phyloP scores from a whole-genome alignment of 92 coral and sea anemone genomes.

The Galaxea fascicularis region DNA sequence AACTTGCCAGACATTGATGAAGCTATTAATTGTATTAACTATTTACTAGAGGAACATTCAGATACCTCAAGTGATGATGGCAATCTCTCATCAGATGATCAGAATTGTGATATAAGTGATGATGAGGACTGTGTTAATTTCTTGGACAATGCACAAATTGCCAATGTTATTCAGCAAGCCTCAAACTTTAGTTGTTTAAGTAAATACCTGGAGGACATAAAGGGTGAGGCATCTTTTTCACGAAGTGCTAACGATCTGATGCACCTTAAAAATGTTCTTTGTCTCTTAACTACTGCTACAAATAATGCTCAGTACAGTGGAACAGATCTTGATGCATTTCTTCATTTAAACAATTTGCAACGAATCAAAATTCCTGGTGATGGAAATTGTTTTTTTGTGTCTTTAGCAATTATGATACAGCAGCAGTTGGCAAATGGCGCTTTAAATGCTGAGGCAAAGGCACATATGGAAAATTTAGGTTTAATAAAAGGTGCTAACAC shows the following conservation, averaged over 20 bases:
- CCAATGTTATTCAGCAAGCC: slow-evolving; percentile 63
- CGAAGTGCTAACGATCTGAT: slow-evolving; percentile 33
- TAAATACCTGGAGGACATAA: slow-evolving; percentile 45
- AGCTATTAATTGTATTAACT: slow-evolving; percentile 41
- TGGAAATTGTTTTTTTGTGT: slow-evolving; percentile 63
- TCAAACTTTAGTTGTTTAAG: slow-evolving; percentile 57
- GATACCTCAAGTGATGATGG: slow-evolving; percentile 43
- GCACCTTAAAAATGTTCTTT: slow-evolving; percentile 52
- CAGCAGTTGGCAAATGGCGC: slow-evolving; percentile 43
- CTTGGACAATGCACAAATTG: slow-evolving; percentile 39
- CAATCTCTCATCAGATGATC: slow-evolving; percentile 44
- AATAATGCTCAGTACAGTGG: slow-evolving; percentile 18
- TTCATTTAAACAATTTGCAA: slow-evolving; percentile 57
- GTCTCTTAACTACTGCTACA: slow-evolving; percentile 27
- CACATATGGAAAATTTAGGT: slow-evolving; percentile 45
- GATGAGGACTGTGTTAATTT: slow-evolving; percentile 30
- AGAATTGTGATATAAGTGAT: slow-evolving; percentile 34
- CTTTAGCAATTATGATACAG: slow-evolving; percentile 63
- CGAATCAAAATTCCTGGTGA: slow-evolving; percentile 64
- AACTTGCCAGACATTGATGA: slow-evolving; percentile 52
- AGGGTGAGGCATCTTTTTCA: slow-evolving; percentile 43
- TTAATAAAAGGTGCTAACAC: slow-evolving; percentile 35
- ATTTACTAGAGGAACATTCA: slow-evolving; percentile 56
- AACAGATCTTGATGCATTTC: slow-evolving; percentile 52
- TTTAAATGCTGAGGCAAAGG: slow-evolving; percentile 55